phyloP scores from a whole-genome alignment of 2,113 vertebrate genomes.

The Numenius arquata region DNA sequence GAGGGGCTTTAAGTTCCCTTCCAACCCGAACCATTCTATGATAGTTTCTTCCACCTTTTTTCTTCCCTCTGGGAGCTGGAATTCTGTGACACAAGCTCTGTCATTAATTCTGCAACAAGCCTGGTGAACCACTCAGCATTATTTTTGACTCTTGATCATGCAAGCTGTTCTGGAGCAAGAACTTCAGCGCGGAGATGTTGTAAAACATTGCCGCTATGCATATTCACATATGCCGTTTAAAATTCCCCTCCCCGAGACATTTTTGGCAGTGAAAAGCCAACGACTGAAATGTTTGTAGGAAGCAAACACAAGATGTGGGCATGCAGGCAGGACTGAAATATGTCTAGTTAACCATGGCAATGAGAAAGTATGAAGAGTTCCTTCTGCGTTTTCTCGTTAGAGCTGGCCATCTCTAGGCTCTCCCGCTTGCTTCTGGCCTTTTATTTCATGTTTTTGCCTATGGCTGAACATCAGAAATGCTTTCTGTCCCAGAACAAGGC shows the following conservation, averaged over 20 bases:
- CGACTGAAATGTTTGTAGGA: neutral
- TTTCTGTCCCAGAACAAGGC: neutral
- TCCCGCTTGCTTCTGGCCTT: neutral
- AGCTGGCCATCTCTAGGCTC: neutral
- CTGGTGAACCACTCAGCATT: neutral
- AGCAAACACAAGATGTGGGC: neutral
- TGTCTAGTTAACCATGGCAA: neutral
- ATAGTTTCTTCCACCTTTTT: neutral
- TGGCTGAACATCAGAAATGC: too few species aligned
- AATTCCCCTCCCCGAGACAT: neutral
- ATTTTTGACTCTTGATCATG: neutral
- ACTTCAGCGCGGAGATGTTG: neutral
- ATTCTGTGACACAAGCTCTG: neutral
- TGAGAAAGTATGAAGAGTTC: neutral
- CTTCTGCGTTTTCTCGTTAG: neutral
- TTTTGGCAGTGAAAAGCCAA: constrained; percentile 3
- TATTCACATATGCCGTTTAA: neutral
- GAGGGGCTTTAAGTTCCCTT: too few species aligned
- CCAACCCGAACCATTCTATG: too few species aligned
- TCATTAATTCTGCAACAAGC: neutral
- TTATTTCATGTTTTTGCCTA: neutral
- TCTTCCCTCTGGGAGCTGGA: neutral
- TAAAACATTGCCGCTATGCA: neutral
- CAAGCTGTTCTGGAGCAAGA: neutral
- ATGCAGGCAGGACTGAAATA: neutral